A percentile compares a stretch with the other conserved stretches of the same genome.
Conservation (phyloP, 2,113 vertebrate genomes). For the Rhabdornis inornatus region DNA sequence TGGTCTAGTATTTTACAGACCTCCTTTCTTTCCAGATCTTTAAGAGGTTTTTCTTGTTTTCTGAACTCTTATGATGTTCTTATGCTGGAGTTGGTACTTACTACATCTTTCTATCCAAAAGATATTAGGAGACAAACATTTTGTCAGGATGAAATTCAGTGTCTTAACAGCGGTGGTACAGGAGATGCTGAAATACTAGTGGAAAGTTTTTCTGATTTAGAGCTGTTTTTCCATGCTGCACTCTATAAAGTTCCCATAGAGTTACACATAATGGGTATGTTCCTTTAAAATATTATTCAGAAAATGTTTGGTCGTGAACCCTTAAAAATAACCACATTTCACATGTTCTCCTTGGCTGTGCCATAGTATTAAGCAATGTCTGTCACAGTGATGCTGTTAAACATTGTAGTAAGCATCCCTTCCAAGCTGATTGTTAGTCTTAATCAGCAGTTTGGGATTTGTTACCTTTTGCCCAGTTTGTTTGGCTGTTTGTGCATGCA, state of each 20-base stretch:
- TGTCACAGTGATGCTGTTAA: background rate
- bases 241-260: background rate
- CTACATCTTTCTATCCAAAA: background rate
- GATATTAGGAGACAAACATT: background rate
- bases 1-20: background rate
- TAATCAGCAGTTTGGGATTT: conserved; percentile 9
- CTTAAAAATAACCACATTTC: background rate
- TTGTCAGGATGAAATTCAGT: background rate
- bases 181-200: background rate
- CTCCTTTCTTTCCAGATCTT: background rate
- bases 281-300: background rate
- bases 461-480: background rate
- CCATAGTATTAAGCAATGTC: background rate
- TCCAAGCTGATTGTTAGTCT: background rate
- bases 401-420: background rate
- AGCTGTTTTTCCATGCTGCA: background rate
- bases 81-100: background rate
- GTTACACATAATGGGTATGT: background rate
- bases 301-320: background rate
- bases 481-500: background rate
- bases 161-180: background rate
- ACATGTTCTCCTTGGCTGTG: background rate
- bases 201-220: background rate
- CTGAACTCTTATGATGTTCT: background rate
- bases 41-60: background rate